Evolutionary conservation across 2,797 vertebrate species (phyloP).

Genomic region (Selene dorsalis): DNA sequence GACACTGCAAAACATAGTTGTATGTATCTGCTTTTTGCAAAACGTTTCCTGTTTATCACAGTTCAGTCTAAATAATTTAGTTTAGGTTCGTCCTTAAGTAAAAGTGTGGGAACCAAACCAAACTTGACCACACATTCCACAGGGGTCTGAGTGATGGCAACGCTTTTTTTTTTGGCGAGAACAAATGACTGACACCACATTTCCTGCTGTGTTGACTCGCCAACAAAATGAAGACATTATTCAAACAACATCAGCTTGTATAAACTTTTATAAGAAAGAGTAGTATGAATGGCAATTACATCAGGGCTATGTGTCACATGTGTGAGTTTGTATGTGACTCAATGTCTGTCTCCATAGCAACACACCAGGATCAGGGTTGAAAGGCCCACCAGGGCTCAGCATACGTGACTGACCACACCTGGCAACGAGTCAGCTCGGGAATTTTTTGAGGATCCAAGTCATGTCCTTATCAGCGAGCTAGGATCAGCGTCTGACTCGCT

Average conservation of each 20-base stretch:
- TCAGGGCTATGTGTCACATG: constrained; percentile 32
- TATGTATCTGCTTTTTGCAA: constrained; percentile 26
- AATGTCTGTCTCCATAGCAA: constrained; percentile 81
- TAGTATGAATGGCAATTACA: constrained; percentile 35
- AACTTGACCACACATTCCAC: constrained; percentile 38
- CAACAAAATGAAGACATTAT: constrained; percentile 54
- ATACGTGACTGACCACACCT: constrained; percentile 74
- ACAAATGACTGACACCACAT: constrained; percentile 51
- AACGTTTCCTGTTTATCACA: constrained; percentile 45
- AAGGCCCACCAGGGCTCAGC: constrained; percentile 73
- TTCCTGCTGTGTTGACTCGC: constrained; percentile 50
- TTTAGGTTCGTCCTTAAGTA: constrained; percentile 5
- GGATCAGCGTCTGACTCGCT: constrained; percentile 54
- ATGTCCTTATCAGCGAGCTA: constrained; percentile 60
- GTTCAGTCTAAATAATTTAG: constrained; percentile 29
- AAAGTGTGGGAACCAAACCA: constrained; percentile 55
- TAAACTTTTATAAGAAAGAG: constrained; percentile 59
- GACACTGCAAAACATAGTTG: constrained; percentile 25
- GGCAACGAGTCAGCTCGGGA: constrained; percentile 74
- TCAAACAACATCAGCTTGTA: constrained; percentile 57
- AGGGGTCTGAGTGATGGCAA: not conserved
- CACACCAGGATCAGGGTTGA: constrained; percentile 64
- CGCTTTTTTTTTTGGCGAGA: constrained; percentile 6
- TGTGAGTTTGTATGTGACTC: constrained; percentile 61
- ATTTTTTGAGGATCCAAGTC: constrained; percentile 61